Percentiles rank a stretch among this genome's conserved stretches.
phyloP scores from a whole-genome alignment of 2,113 vertebrate genomes.

The Porphyrio hochstetteri region DNA sequence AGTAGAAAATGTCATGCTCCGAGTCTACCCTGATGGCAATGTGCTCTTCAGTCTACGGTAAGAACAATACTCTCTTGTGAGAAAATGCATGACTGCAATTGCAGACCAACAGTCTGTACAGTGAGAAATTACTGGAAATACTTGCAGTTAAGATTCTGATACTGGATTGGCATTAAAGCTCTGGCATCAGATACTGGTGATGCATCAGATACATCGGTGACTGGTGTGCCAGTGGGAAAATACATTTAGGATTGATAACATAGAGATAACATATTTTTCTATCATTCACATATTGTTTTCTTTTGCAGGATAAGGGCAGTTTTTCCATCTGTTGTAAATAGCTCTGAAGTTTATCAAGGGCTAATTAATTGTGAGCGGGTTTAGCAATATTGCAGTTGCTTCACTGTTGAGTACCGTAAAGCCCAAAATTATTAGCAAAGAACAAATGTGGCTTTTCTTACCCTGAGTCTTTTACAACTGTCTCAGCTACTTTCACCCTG shows the following conservation, averaged over 20 bases:
- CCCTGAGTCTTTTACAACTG: background rate
- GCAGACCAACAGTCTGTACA: background rate
- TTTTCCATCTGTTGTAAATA: background rate
- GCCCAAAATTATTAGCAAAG: background rate
- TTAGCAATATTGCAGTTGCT: background rate
- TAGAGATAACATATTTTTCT: background rate
- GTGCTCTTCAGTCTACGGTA: constrained; percentile 92
- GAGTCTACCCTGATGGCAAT: constrained; percentile 87
- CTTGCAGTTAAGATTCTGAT: background rate
- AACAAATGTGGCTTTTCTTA: background rate
- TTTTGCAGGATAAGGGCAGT: background rate
- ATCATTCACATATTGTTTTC: background rate
- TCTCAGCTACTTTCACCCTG: background rate
- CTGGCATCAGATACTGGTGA: background rate
- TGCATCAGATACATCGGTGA: background rate
- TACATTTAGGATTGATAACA: background rate
- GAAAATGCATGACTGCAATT: background rate
- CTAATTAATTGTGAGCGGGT: background rate
- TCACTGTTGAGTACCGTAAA: background rate
- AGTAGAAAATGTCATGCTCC: constrained; percentile 90
- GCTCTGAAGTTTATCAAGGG: background rate
- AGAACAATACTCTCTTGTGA: background rate
- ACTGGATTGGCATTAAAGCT: background rate
- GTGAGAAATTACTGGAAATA: background rate
- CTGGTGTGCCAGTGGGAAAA: background rate